Base-by-base conservation (phyloP, 1,140 invertebrate species). In the Brachionus plicatilis region DNA sequence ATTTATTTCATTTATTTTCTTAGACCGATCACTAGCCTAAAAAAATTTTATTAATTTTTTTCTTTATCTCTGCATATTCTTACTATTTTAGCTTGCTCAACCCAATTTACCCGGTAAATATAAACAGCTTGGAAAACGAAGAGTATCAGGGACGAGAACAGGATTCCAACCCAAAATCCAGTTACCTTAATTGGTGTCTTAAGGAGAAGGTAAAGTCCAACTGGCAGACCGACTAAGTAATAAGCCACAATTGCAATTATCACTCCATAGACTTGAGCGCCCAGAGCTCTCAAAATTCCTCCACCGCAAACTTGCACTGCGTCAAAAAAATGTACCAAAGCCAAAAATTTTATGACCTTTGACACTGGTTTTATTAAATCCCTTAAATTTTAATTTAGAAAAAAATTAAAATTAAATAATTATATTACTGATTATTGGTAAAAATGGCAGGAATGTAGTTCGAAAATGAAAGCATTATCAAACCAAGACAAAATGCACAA, bases 101-200 rank as follows among this genome's bases (percentile, higher is more conserved):
- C 47, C 72, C 72, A 76, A 50, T 76, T 24, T 5, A 76, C 45
- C 17, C 45, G 41, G 33, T 20, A 76, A 50, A 76, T 76, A 12
- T 50, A 76, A 3, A 9, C 43, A 14, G 50, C 24, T 50, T 76
- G 72, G 8, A 24, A 47, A 27, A 76, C 20, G 27, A 76, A 27
- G 12, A 76, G 47, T 14, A 76, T 20, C 43, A 76, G 1, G 0
- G 72, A 24, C 1, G 72, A 20, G 33, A 20, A 47, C 1, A 24
- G 50, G 50, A 76, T 20, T 50, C 72, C 72, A 8, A 76, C 50
- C 72, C 72, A 76, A 53, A 76, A 76, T 11, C 72, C 72, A 9
- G 9, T 29, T 1, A 76, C 45, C 43, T 47, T 76, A 4, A 76
- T 12, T 50, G 29, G 11, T 24, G 72, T 76, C 20, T 27, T 24